Percentiles rank a stretch among this genome's conserved stretches.
These are phyloP conservation scores for Brachyrhaphis roseni DNA, from an alignment of 2,797 vertebrate genomes.

Conservation along the genomic window DNA sequence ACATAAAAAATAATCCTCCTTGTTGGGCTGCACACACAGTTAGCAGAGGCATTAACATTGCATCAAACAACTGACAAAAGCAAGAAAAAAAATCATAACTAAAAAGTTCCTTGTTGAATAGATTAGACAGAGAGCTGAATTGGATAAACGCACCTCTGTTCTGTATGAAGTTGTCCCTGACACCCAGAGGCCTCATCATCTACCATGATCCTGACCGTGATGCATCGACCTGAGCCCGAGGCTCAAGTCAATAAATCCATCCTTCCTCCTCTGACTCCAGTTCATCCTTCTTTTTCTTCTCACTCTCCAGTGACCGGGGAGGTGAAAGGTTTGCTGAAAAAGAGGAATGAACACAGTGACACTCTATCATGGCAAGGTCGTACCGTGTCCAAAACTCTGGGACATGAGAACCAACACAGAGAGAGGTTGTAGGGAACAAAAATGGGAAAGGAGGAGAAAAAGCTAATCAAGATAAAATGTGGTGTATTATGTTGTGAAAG, in stretches of 20 bases:
- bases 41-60: not conserved
- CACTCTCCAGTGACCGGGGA: conserved; percentile 76
- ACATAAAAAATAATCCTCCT: not conserved
- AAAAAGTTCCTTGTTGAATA: conserved; percentile 6
- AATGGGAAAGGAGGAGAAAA: conserved; percentile 24
- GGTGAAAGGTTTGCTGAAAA: conserved; percentile 85
- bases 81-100: not conserved
- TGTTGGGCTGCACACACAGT: not conserved
- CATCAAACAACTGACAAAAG: conserved; percentile 3
- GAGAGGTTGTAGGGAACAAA: conserved; percentile 29
- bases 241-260: conserved; percentile 95
- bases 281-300: conserved; percentile 65
- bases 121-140: conserved; percentile 28
- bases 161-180: conserved; percentile 93
- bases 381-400: conserved; percentile 78
- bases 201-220: conserved; percentile 91
- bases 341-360: conserved; percentile 86
- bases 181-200: conserved; percentile 91
- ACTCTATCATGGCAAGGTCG: conserved; percentile 94
- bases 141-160: conserved; percentile 74
- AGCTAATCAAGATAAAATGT: conserved; percentile 45
- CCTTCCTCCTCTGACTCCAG: conserved; percentile 78
- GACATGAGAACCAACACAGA: conserved; percentile 30
- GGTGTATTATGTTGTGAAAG: too few relatives aligned
- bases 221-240: conserved; percentile 88